These are phyloP conservation scores for Myiotriccus ornatus DNA, from an alignment of 2,797 vertebrate genomes.

Conservation along the genomic window DNA sequence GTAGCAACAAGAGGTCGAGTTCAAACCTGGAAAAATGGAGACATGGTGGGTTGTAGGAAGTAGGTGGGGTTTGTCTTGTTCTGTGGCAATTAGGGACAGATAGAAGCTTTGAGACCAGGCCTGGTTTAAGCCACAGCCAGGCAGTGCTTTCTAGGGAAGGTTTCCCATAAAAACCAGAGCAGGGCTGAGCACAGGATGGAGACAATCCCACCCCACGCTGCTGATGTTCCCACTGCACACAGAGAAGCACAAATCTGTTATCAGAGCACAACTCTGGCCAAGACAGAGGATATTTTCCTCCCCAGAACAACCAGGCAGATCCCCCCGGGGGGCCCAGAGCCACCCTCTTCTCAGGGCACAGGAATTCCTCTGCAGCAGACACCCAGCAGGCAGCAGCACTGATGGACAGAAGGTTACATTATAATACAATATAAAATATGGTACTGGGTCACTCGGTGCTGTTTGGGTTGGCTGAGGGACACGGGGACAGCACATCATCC, in stretches of 20 bases:
- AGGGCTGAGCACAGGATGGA: background rate
- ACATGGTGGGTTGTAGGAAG: background rate
- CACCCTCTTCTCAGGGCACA: background rate
- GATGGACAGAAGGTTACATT: background rate
- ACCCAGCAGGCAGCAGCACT: background rate
- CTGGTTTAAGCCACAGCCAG: background rate
- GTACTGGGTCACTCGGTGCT: background rate
- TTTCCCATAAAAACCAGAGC: background rate
- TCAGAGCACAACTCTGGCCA: background rate
- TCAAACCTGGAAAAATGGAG: background rate
- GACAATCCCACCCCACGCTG: fast-evolving
- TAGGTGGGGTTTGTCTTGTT: background rate
- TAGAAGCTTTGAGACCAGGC: background rate
- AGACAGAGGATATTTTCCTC: background rate
- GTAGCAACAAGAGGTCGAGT: background rate
- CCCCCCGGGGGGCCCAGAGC: background rate
- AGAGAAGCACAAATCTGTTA: background rate
- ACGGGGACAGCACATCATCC: background rate
- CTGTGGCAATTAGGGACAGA: background rate
- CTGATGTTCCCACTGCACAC: fast-evolving
- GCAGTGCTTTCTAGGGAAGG: background rate
- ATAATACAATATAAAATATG: background rate
- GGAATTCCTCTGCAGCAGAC: background rate
- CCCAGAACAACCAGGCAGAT: background rate
- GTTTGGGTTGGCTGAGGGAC: conserved; percentile 53